Conservation (phyloP, 2,113 vertebrate species). For the Platanista minor region DNA sequence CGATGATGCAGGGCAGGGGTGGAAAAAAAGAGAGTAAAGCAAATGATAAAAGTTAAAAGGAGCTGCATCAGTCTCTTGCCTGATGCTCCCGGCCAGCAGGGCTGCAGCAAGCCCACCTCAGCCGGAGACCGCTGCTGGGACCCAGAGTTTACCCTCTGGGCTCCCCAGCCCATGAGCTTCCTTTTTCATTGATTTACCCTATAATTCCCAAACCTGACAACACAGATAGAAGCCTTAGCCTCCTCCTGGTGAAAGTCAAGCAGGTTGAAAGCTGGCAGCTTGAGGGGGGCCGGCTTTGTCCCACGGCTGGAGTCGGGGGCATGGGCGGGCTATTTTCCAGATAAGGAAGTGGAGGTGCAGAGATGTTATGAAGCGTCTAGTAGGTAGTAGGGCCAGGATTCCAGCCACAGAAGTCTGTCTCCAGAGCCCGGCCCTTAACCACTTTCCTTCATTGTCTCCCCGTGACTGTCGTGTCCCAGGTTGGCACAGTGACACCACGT, state of each 20-base stretch:
- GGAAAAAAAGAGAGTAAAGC: neutral
- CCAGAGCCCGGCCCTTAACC: neutral
- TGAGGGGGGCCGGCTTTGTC: neutral
- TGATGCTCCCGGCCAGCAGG: too few relatives aligned
- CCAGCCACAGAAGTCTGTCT: neutral
- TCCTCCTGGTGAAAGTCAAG: neutral
- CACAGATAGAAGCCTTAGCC: neutral
- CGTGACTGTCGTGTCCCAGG: neutral
- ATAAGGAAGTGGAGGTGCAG: neutral
- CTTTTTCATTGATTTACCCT: neutral
- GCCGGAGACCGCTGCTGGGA: too few relatives aligned
- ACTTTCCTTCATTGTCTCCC: neutral
- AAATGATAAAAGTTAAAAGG: conserved; percentile 6
- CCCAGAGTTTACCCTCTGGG: neutral
- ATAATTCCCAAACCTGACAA: neutral
- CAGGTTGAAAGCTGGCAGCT: neutral
- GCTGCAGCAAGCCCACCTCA: neutral
- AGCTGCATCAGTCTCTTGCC: neutral
- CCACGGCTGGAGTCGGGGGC: neutral
- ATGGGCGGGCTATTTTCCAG: neutral
- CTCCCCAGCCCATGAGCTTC: neutral
- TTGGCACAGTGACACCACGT: neutral
- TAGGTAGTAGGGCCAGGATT: neutral
- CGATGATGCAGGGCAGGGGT: neutral
- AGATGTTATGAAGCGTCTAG: neutral